These are phyloP conservation scores for Phyllotreta striolata DNA, from an alignment of 2,888 invertebrate species.

Conservation along the genomic window DNA sequence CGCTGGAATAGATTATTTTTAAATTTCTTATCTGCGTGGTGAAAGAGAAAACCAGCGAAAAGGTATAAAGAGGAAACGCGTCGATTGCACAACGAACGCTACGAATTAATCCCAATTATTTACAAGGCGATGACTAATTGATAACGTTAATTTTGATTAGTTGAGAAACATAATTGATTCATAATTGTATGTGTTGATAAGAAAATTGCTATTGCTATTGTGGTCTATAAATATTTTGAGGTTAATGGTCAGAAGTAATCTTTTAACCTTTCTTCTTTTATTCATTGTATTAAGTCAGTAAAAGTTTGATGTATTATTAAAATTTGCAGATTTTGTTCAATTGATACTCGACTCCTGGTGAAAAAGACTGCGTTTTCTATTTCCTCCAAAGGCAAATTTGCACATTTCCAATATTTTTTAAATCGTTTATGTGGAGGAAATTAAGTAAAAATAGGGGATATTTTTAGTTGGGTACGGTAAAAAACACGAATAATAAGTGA, in stretches of 20 bases:
- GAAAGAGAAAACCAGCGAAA: slow-evolving; percentile 13
- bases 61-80: not conserved
- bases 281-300: too few species aligned
- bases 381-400: not conserved
- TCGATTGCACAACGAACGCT: not conserved
- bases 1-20: slow-evolving; percentile 30
- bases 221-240: too few species aligned
- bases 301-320: too few species aligned
- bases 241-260: too few species aligned
- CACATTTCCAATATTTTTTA: slow-evolving; percentile 16
- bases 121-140: too few species aligned
- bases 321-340: not conserved
- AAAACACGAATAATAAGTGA: not conserved
- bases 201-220: too few species aligned
- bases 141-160: too few species aligned
- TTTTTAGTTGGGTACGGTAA: not conserved
- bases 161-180: too few species aligned
- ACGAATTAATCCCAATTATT: not conserved
- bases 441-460: slow-evolving; percentile 14
- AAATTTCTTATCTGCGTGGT: slow-evolving; percentile 29
- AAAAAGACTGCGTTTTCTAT: slow-evolving; percentile 13
- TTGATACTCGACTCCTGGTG: not conserved
- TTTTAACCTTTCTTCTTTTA: too few species aligned
- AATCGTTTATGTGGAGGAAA: slow-evolving; percentile 15
- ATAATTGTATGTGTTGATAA: too few species aligned